Conservation (phyloP, 1,140 invertebrate genomes). For the Panagrolaimus sp. region DNA sequence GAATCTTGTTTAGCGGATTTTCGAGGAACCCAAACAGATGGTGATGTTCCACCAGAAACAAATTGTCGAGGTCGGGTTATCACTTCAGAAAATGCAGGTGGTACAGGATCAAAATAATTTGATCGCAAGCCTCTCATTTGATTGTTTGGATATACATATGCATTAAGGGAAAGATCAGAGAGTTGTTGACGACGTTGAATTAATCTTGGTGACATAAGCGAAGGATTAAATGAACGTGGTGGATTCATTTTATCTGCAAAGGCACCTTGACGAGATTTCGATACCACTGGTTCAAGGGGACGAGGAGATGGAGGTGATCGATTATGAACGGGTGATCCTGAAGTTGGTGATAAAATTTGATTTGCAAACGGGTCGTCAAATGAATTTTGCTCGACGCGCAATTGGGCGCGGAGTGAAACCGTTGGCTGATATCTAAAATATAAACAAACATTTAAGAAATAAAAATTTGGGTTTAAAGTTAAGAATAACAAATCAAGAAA, state of each 20-base stretch:
- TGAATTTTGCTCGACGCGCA: conserved; percentile 21
- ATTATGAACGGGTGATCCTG: conserved; percentile 1
- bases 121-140: not conserved
- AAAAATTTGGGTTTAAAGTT: not conserved
- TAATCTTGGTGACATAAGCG: conserved; percentile 3
- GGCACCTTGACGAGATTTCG: not conserved
- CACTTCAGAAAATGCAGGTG: not conserved
- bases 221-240: not conserved
- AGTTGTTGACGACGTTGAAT: not conserved
- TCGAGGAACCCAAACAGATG: conserved; percentile 3
- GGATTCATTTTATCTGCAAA: too few species aligned
- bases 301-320: conserved; percentile 13
- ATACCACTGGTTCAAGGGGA: not conserved
- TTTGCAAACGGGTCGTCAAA: not conserved
- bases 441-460: conserved; percentile 12
- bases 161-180: not conserved
- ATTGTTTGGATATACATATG: not conserved
- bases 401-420: conserved; percentile 31
- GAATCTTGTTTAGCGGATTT: not conserved
- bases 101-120: not conserved
- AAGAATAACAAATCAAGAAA: not conserved
- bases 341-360: conserved; percentile 2
- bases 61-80: not conserved
- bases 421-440: conserved; percentile 28
- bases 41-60: not conserved